Base-by-base conservation (phyloP, 2,888 invertebrate genomes). In the Ophion costatus region DNA sequence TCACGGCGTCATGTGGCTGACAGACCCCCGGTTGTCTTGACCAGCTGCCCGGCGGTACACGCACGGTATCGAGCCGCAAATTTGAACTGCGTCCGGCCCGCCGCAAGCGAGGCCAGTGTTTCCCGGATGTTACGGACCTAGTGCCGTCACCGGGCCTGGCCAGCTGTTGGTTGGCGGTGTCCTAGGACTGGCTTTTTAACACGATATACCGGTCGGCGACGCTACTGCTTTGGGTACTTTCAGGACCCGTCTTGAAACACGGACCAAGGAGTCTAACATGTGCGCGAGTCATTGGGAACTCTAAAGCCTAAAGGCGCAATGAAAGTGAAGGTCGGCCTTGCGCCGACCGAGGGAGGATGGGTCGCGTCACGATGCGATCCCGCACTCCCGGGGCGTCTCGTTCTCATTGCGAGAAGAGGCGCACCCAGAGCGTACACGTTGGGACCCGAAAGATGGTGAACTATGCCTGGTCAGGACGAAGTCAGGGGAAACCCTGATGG, bases 201-300 rank as follows among this genome's bases (percentile, higher is more conserved):
- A n/a, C n/a, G n/a, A n/a, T n/a, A 83, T 90, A 89, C 91, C 91
- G 85, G 91, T 91, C 91, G 84, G 91, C 91, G 90, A 91, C 91
- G 91, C 91, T 92, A 91, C 90, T 91, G 92, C 91, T 93, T 92
- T 91, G 92, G 92, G 90, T 90, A 90, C 90, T 90, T 89, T 90
- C 90, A 90, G 95, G 96, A 95, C 96, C 96, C 96, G 96, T 96
- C 96, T 96, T 96, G 96, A 96, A 96, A 96, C 96, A 96, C 96
- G 95, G 96, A 96, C 96, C 95, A 96, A 96, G 96, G 95, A 96
- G 96, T 96, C 95, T 95, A 96, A 94, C 95, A n/a, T n/a, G n/a
- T n/a, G n/a, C n/a, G n/a, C n/a, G n/a, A n/a, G n/a, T n/a, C n/a
- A n/a, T n/a, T n/a, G n/a, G n/a, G n/a, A n/a, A n/a, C n/a, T n/a